Evolutionary conservation across 2,797 vertebrate species (phyloP), one percentile per base, ranked within the genome.

Genomic region (Helostoma temminkii): DNA sequence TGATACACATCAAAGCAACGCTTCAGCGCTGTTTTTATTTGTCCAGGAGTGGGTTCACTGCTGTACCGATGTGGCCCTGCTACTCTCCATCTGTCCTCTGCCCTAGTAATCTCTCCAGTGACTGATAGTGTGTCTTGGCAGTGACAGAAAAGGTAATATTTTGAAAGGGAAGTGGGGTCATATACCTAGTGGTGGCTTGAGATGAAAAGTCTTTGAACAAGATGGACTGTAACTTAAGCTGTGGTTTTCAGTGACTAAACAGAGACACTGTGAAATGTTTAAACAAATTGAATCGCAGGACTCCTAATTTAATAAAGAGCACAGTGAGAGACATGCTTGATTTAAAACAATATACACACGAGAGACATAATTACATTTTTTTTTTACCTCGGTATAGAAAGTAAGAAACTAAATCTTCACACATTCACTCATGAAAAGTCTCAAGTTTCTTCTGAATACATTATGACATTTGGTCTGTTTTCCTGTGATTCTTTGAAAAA

Each of bases 311-410:
- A 88, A 91, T 90, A 86, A 90, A 86, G 75, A 69, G 78, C 82
- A 74, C 81, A 81, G 84, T 59, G 72, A 85, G 89, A 91, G 84
- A 67, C 71, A 26, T 57, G 69, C 68, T 80, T 87, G 74, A 92
- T 91, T 88, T 89, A 89, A 90, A 88, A 91, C 81, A 92, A 91
- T 84, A 92, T 82, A 91, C 81, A 89, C 74, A 74, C 71, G 71
- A 65, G 45, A 65, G 78, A 86, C 73, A 81, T 90, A 87, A 92
- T 90, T 88, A 64, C 57, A 85, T 84, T 87, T 82, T 81, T 80
- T n/a, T 78, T 74, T 55, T 76, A 66, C 58, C 65, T 74, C 69
- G 12, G 56, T 42, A 28, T 49, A 70, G 43, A 81, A 66, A 75
- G 78, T 39, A 14, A 70, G 74, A 84, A 86, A 90, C 74, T 45